Conservation (phyloP, 2,888 invertebrate genomes). For the Atrina japonica region DNA sequence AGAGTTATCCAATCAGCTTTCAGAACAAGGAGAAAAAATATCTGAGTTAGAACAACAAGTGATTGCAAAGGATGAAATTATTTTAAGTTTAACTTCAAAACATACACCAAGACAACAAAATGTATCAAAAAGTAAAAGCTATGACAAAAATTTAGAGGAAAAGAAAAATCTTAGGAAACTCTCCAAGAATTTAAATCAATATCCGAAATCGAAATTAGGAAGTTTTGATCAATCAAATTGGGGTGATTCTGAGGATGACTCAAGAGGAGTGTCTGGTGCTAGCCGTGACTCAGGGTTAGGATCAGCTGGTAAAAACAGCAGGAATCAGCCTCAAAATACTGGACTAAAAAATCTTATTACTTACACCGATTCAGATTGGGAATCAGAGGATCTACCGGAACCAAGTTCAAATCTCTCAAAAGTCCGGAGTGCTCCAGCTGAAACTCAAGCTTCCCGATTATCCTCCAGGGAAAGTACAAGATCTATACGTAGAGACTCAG, state of each 20-base stretch:
- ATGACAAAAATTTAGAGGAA: conserved; percentile 25
- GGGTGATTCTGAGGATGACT: conserved; percentile 35
- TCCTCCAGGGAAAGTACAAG: conserved; percentile 31
- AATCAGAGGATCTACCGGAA: conserved; percentile 37
- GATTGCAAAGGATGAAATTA: conserved; percentile 57
- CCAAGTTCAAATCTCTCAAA: conserved; percentile 24
- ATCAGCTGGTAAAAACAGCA: conserved; percentile 52
- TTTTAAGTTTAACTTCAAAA: conserved; percentile 34
- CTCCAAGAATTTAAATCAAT: conserved; percentile 26
- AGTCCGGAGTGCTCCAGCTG: conserved; percentile 42
- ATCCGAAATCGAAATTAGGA: conserved; percentile 1
- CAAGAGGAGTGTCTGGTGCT: conserved; percentile 52
- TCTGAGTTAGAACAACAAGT: conserved; percentile 57
- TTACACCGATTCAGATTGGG: conserved; percentile 47
- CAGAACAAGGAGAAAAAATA: conserved; percentile 68
- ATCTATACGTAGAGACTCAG: conserved; percentile 8
- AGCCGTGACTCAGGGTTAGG: conserved; percentile 69
- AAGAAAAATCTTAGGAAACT: conserved; percentile 34
- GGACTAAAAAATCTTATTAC: conserved; percentile 2
- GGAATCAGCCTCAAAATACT: conserved; percentile 6
- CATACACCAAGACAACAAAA: too few relatives aligned
- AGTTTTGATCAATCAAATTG: conserved; percentile 12
- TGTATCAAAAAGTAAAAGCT: conserved; percentile 1
- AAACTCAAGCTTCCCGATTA: conserved; percentile 33
- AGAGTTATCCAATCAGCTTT: conserved; percentile 70